phyloP scores from a whole-genome alignment of 2,888 invertebrate genomes.

The Monochamus alternatus region DNA sequence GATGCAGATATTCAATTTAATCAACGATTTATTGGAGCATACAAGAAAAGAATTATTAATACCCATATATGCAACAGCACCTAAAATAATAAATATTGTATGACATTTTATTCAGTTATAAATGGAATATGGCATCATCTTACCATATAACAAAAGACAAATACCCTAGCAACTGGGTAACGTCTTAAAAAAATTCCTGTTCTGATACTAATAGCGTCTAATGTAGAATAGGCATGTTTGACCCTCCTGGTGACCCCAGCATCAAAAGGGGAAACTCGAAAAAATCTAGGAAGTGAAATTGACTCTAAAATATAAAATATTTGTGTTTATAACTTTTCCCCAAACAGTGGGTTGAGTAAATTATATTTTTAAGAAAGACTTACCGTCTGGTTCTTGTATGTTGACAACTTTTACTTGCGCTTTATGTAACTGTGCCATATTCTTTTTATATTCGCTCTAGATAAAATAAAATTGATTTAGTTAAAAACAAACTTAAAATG shows the following conservation, averaged over 20 bases:
- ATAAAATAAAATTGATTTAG: conserved; percentile 51
- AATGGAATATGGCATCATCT: conserved; percentile 56
- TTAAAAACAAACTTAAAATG: conserved; percentile 68
- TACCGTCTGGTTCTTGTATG: conserved; percentile 77
- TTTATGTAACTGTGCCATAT: conserved; percentile 73
- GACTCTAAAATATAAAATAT: conserved; percentile 70
- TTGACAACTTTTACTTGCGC: conserved; percentile 73
- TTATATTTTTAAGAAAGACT: conserved; percentile 7
- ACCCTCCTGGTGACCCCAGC: conserved; percentile 82
- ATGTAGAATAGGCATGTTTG: conserved; percentile 83
- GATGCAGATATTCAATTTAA: conserved; percentile 31
- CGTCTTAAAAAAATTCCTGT: conserved; percentile 86
- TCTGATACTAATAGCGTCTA: conserved; percentile 85
- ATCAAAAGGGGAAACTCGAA: conserved; percentile 85
- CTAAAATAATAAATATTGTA: conserved; percentile 68
- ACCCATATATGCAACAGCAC: conserved; percentile 89
- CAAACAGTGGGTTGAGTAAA: no score
- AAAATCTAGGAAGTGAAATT: conserved; percentile 80
- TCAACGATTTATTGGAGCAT: conserved; percentile 67
- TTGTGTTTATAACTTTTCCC: no score
- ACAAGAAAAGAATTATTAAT: conserved; percentile 83
- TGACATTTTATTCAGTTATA: conserved; percentile 32
- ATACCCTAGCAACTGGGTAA: conserved; percentile 87
- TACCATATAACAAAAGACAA: conserved; percentile 89
- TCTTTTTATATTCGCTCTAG: conserved; percentile 77